Percentiles rank a stretch among this genome's conserved stretches.
Evolutionary conservation across 2,113 vertebrate genomes (phyloP).

Genomic region (Halcyon malimbica): DNA sequence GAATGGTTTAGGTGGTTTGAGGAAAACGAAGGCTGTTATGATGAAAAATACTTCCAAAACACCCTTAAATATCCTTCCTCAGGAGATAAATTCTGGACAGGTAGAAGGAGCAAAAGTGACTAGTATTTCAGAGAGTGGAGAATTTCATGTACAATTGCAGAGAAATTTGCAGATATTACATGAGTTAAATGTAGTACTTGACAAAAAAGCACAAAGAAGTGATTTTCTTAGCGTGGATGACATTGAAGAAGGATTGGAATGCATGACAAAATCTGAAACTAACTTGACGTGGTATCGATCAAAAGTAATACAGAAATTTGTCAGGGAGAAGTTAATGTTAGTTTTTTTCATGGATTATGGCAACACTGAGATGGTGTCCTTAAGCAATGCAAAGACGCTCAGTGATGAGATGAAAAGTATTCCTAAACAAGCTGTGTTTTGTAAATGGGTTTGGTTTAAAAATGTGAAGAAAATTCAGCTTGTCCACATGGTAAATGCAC

Average conservation of each 20-base stretch:
- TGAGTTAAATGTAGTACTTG: slow-evolving; percentile 60
- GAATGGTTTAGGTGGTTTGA: not conserved
- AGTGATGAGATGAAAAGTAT: slow-evolving; percentile 37
- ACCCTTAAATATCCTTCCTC: not conserved
- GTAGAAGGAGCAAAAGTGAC: slow-evolving; percentile 71
- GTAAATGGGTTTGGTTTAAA: slow-evolving; percentile 71
- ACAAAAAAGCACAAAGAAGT: slow-evolving; percentile 38
- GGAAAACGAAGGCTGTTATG: not conserved
- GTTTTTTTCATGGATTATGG: slow-evolving; percentile 80
- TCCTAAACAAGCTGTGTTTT: slow-evolving; percentile 76
- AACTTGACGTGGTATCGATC: slow-evolving; percentile 73
- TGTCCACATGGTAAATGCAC: slow-evolving; percentile 17
- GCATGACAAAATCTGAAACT: slow-evolving; percentile 71
- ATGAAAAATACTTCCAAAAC: not conserved
- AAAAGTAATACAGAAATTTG: slow-evolving; percentile 61
- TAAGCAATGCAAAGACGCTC: slow-evolving; percentile 46
- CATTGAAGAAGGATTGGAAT: slow-evolving; percentile 75
- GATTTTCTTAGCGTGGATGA: slow-evolving; percentile 42
- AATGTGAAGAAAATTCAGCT: not conserved
- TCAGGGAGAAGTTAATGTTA: slow-evolving; percentile 38
- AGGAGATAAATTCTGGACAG: slow-evolving; percentile 62
- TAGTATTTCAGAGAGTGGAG: slow-evolving; percentile 66
- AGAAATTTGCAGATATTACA: slow-evolving; percentile 43
- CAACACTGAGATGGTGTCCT: slow-evolving; percentile 61
- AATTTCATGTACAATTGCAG: slow-evolving; percentile 75